A percentile compares a stretch with the other conserved stretches of the same genome.
These are phyloP conservation scores for Eretmocerus hayati DNA, from an alignment of 2,888 invertebrate species.

Conservation along the genomic window DNA sequence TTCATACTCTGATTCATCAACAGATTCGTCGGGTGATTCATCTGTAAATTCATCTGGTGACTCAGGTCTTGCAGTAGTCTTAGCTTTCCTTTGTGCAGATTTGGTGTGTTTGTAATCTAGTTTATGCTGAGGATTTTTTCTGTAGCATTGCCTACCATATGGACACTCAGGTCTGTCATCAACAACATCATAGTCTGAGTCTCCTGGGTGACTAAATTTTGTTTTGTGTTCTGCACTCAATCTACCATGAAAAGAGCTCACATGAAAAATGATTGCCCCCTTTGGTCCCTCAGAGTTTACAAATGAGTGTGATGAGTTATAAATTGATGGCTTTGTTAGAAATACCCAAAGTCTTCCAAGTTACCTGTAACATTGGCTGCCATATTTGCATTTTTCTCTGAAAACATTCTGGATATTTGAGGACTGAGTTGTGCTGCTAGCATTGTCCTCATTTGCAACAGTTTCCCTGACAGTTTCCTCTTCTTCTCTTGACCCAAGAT, in stretches of 20 bases:
- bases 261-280: no score
- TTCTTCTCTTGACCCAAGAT: no score
- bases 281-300: no score
- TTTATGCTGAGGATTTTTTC: conserved; percentile 55
- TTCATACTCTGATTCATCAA: conserved; percentile 38
- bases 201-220: conserved; percentile 59
- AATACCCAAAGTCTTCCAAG: no score
- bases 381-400: conserved; percentile 59
- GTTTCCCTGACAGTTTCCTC: no score
- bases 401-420: conserved; percentile 4
- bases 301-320: no score
- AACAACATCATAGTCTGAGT: conserved; percentile 53
- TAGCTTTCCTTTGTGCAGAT: neutral
- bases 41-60: conserved; percentile 11
- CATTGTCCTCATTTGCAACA: no score
- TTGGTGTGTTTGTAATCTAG: conserved; percentile 46
- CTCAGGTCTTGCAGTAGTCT: neutral
- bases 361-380: conserved; percentile 58
- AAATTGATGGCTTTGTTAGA: no score
- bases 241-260: no score
- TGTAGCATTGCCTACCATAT: conserved; percentile 54
- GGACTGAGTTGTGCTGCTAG: no score
- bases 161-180: conserved; percentile 51
- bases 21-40: conserved; percentile 35
- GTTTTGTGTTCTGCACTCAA: conserved; percentile 53